Conservation (phyloP, 2,113 vertebrate species). For the Pteronura brasiliensis region DNA sequence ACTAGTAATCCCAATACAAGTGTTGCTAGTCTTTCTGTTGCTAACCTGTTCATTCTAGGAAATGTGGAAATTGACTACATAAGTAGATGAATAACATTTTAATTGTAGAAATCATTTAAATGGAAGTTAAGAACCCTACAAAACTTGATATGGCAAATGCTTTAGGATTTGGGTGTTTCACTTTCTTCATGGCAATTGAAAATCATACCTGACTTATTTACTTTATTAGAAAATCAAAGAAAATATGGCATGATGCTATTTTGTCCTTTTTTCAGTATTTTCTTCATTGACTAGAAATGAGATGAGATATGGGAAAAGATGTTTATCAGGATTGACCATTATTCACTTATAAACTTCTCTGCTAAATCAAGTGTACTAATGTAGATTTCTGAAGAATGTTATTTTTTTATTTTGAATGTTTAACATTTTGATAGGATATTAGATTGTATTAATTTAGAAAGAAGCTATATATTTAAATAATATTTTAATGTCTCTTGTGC, state of each 20-base stretch:
- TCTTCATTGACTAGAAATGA: not conserved
- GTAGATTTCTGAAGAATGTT: not conserved
- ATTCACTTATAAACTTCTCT: not conserved
- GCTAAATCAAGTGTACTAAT: not conserved
- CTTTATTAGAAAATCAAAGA: not conserved
- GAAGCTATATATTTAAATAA: not conserved
- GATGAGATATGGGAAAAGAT: not conserved
- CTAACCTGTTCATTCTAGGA: not conserved
- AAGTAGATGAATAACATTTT: not conserved
- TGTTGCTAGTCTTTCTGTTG: not conserved
- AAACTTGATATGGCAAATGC: not conserved
- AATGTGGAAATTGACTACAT: not conserved
- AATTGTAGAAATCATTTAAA: not conserved
- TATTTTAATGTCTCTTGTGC: slow-evolving; percentile 13
- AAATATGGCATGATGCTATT: not conserved
- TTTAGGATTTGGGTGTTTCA: not conserved
- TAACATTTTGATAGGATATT: not conserved
- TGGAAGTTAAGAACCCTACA: not conserved
- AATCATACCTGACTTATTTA: not conserved
- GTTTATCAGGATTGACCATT: not conserved
- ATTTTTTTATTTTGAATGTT: not conserved
- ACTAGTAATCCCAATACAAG: not conserved
- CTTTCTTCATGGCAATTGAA: not conserved
- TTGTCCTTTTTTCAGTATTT: not conserved
- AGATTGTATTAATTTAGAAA: not conserved